A percentile compares a stretch with the other conserved stretches of the same genome.
phyloP scores from a whole-genome alignment of 1,140 invertebrate species.

The Saccostrea cuccullata region DNA sequence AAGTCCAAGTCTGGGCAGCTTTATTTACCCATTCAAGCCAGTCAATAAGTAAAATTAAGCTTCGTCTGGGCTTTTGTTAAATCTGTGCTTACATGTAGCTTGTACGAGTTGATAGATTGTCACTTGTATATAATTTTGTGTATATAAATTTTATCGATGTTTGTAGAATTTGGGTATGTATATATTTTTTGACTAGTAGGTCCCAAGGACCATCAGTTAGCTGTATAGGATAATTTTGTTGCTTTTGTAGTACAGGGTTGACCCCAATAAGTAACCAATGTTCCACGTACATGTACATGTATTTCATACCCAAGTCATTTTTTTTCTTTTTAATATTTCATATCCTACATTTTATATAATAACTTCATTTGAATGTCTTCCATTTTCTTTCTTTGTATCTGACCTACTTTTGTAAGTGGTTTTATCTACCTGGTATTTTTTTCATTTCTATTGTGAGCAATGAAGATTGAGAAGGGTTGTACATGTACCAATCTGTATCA shows the following conservation, averaged over 20 bases:
- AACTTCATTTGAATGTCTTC: neutral
- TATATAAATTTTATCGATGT: neutral
- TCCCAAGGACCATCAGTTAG: conserved; percentile 18
- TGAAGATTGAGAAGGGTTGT: conserved; percentile 8
- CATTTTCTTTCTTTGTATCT: neutral
- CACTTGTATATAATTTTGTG: neutral
- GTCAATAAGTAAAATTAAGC: neutral
- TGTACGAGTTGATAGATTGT: neutral
- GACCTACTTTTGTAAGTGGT: neutral
- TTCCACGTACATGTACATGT: neutral
- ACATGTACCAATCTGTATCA: conserved; percentile 4
- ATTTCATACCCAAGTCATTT: neutral
- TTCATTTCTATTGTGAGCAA: neutral
- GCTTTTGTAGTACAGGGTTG: conserved; percentile 28
- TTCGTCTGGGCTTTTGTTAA: neutral
- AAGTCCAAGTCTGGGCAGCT: too few species aligned
- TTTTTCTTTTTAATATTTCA: neutral
- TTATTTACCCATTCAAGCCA: too few species aligned
- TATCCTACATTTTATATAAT: neutral
- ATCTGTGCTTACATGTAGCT: neutral
- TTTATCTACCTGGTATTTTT: neutral
- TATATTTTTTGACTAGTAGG: conserved; percentile 33
- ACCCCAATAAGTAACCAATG: conserved; percentile 12
- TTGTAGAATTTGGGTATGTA: neutral
- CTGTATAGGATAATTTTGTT: neutral